These are phyloP conservation scores for Bhutanitis thaidina DNA, from an alignment of 2,888 invertebrate genomes.

Conservation along the genomic window DNA sequence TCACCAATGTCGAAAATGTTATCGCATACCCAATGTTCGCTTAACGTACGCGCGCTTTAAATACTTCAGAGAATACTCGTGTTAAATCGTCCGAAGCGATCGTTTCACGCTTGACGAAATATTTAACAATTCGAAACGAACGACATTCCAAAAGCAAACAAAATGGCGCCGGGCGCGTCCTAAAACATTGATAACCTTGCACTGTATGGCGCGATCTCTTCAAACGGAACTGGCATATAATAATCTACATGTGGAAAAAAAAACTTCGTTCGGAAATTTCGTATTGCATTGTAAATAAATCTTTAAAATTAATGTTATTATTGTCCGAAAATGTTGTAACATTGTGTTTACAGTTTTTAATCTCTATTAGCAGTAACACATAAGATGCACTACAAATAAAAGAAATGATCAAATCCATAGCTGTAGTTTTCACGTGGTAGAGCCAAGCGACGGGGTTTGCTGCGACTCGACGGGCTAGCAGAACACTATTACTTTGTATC, in stretches of 20 bases:
- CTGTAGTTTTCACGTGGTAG: too few species aligned
- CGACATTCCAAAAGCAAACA: slow-evolving; percentile 40
- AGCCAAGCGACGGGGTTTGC: too few species aligned
- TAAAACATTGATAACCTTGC: slow-evolving; percentile 47
- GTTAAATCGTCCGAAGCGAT: slow-evolving; percentile 34
- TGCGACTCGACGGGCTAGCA: too few species aligned
- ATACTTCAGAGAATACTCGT: slow-evolving; percentile 38
- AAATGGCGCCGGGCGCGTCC: slow-evolving; percentile 31
- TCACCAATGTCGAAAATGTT: too few species aligned
- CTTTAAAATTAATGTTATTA: background rate
- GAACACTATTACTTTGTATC: too few species aligned
- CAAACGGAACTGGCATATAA: too few species aligned
- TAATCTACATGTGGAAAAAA: background rate
- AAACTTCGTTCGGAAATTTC: slow-evolving; percentile 43
- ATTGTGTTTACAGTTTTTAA: too few species aligned
- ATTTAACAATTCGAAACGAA: slow-evolving; percentile 34
- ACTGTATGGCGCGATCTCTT: slow-evolving; percentile 34
- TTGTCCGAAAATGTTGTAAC: background rate
- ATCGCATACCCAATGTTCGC: too few species aligned
- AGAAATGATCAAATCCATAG: too few species aligned
- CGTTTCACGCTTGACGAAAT: slow-evolving; percentile 40
- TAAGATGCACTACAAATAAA: too few species aligned
- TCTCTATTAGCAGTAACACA: too few species aligned
- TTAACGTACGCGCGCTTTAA: too few species aligned
- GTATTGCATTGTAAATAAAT: background rate